Conservation (phyloP, 2,797 vertebrate species). For the Etheostoma nigrum region DNA sequence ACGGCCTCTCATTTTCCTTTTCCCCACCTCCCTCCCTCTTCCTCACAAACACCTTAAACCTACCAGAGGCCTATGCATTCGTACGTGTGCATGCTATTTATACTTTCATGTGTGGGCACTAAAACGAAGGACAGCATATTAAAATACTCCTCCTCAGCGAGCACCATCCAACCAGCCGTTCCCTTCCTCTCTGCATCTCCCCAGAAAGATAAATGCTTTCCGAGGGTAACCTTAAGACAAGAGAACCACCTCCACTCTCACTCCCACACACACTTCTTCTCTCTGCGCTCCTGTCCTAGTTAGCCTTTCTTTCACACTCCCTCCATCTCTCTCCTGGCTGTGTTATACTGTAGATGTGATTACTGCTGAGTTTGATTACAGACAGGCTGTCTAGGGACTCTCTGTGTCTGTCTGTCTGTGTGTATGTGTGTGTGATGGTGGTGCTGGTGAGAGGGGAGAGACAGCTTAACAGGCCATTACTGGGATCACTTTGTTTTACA, state of each 20-base stretch:
- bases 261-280: slow-evolving; percentile 69
- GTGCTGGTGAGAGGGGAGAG: slow-evolving; percentile 28
- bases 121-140: slow-evolving; percentile 79
- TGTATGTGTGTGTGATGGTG: slow-evolving; percentile 16
- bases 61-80: slow-evolving; percentile 63
- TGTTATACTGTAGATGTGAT: slow-evolving; percentile 67
- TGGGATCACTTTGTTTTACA: slow-evolving; percentile 85
- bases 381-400: slow-evolving; percentile 71
- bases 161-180: slow-evolving; percentile 59
- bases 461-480: slow-evolving; percentile 83
- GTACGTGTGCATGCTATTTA: slow-evolving; percentile 74
- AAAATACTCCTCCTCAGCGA: slow-evolving; percentile 77
- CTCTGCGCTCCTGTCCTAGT: slow-evolving; percentile 69
- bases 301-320: slow-evolving; percentile 63
- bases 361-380: slow-evolving; percentile 78
- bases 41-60: slow-evolving; percentile 63
- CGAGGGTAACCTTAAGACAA: slow-evolving; percentile 81
- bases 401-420: slow-evolving; percentile 31
- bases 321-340: slow-evolving; percentile 70
- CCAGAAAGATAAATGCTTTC: slow-evolving; percentile 77
- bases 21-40: slow-evolving; percentile 16
- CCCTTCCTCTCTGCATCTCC: slow-evolving; percentile 68
- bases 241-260: slow-evolving; percentile 79
- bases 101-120: slow-evolving; percentile 78
- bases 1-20: slow-evolving; percentile 52